phyloP scores from a whole-genome alignment of 2,113 vertebrate genomes.

The Miniopterus natalensis region DNA sequence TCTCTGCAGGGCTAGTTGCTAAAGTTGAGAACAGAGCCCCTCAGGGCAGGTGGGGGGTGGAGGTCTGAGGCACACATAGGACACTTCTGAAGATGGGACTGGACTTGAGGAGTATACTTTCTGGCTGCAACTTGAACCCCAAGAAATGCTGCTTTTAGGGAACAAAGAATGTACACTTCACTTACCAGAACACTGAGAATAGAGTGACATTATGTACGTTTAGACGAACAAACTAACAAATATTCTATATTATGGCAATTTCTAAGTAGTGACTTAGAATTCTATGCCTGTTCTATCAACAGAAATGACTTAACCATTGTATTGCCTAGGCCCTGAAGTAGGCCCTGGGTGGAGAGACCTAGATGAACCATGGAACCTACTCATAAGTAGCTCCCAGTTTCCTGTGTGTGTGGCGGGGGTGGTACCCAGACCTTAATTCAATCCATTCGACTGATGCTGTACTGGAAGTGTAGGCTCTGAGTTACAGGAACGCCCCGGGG shows the following conservation, averaged over 20 bases:
- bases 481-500: background rate
- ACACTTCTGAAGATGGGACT: background rate
- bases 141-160: background rate
- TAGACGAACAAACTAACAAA: background rate
- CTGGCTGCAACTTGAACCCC: background rate
- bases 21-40: constrained; percentile 1
- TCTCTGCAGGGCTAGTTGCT: constrained; percentile 59
- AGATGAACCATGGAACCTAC: background rate
- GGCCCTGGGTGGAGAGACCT: background rate
- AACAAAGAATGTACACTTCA: background rate
- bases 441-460: background rate
- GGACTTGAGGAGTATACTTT: background rate
- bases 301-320: background rate
- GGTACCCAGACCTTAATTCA: too few relatives aligned
- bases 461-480: background rate
- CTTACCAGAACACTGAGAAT: background rate
- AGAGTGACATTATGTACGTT: background rate
- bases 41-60: background rate
- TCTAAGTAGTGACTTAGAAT: constrained; percentile 3
- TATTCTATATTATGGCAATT: background rate
- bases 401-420: background rate
- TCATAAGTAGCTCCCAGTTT: background rate
- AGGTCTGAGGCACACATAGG: background rate
- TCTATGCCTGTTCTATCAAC: background rate
- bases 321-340: background rate